Percentiles rank a stretch among this genome's conserved stretches.
Conservation (phyloP, 2,888 invertebrate species). For the Graphium colonna region DNA sequence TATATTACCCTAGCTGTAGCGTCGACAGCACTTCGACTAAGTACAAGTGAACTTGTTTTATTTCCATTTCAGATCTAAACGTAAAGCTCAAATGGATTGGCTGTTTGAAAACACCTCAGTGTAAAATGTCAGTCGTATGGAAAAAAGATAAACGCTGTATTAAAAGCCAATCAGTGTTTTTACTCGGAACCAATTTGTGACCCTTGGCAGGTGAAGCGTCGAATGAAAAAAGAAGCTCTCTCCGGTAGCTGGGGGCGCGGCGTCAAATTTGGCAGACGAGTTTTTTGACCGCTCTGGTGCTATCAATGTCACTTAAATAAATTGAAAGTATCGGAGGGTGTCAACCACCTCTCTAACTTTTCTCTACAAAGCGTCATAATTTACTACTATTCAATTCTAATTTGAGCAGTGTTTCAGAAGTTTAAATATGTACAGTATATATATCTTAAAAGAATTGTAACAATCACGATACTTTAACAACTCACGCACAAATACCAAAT, state of each 20-base stretch:
- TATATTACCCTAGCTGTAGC: constrained; percentile 7
- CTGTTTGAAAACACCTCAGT: background rate
- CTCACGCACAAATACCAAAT: constrained; percentile 43
- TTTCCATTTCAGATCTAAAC: background rate
- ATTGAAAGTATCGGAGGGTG: constrained; percentile 74
- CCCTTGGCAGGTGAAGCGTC: constrained; percentile 64
- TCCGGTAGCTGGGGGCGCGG: constrained; percentile 49
- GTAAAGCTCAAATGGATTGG: background rate
- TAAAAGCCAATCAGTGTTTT: constrained; percentile 68
- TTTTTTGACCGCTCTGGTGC: constrained; percentile 71
- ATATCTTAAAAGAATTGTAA: too few relatives aligned
- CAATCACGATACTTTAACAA: too few relatives aligned
- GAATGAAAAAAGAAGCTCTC: constrained; percentile 64
- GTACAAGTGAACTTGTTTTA: constrained; percentile 2
- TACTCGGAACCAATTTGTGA: constrained; percentile 52
- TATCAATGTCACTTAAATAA: constrained; percentile 79
- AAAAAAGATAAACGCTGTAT: constrained; percentile 47
- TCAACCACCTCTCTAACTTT: constrained; percentile 21
- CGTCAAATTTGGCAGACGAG: constrained; percentile 67
- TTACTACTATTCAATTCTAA: background rate
- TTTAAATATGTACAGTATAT: too few relatives aligned
- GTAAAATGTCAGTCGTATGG: background rate
- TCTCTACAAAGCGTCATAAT: background rate
- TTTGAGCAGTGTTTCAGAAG: background rate
- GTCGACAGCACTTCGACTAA: background rate